Evolutionary conservation across 2,888 invertebrate species (phyloP), one percentile per base, ranked within the genome.

Genomic region (Cepaea hortensis): DNA sequence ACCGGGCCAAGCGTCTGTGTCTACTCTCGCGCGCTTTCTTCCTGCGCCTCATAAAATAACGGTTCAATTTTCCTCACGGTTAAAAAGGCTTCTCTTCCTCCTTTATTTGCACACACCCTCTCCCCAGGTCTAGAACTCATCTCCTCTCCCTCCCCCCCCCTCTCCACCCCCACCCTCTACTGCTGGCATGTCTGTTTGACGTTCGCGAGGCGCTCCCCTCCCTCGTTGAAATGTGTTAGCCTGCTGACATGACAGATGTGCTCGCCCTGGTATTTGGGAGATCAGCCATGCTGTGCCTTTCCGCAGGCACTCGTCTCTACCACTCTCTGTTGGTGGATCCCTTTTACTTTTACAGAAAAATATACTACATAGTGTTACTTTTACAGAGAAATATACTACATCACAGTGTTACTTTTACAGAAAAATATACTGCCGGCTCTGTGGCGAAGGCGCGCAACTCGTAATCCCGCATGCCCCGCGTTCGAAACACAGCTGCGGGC

Each of bases 231-330:
- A 68, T 68, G 62, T 18, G 81, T n/a, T n/a, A 62, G 61, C 72
- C 70, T 82, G 55, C 77, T 13, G 48, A 15, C 86, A 20, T 62
- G 55, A 55, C 82, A 77, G 50, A 81, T 86, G 62, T 82, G 55
- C 81, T 62, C 50, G 20, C 55, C 61, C 20, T 76, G 46, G 73
- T 81, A 81, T 75, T 72, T 72, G 23, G 65, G 81, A 81, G 50
- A 72, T 81, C 81, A 11, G 70, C 81, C 72, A 9, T 65, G 81
- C 65, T 15, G 46, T 81, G 35, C 50, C 15, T 55, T 70, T 77
- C n/a, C 20, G 77, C 50, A 46, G 77, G 82, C 55, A 73, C 81
- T 81, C 20, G 20, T 3, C 62, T 81, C 65, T 50, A 61, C 75
- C 48, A 55, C 55, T 55, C 55, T 55, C 55, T 55, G 55, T 11